A percentile compares a stretch with the other conserved stretches of the same genome.
phyloP scores from a whole-genome alignment of 2,888 invertebrate species.

The Noctua janthina region DNA sequence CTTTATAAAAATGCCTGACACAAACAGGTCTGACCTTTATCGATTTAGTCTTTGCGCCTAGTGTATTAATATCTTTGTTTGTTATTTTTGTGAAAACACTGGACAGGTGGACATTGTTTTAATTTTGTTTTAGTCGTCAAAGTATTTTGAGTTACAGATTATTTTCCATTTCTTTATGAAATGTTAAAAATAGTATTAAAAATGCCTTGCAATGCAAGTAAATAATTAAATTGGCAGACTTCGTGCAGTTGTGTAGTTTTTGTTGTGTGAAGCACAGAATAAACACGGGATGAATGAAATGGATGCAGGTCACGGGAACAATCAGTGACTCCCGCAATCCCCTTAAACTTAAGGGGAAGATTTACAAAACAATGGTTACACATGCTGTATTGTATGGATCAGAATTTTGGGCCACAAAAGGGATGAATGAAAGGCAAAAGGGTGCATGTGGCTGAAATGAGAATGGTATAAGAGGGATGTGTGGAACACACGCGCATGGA shows the following conservation, averaged over 20 bases:
- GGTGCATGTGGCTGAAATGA: too few species aligned
- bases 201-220: not conserved
- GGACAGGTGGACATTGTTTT: not conserved
- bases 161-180: not conserved
- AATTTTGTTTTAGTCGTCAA: not conserved
- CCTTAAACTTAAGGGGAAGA: too few species aligned
- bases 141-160: not conserved
- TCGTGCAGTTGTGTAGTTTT: not conserved
- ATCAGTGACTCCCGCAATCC: too few species aligned
- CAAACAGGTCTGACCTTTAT: slow-evolving; percentile 49
- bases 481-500: too few species aligned
- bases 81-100: not conserved
- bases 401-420: too few species aligned
- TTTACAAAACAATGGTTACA: too few species aligned
- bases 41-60: slow-evolving; percentile 21
- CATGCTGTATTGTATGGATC: too few species aligned
- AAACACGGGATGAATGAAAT: too few species aligned
- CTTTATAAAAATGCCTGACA: slow-evolving; percentile 56
- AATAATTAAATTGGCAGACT: not conserved
- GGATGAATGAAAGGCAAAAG: too few species aligned
- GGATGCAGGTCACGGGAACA: too few species aligned
- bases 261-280: too few species aligned
- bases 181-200: not conserved
- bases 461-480: too few species aligned
- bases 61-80: slow-evolving; percentile 32